phyloP scores from a whole-genome alignment of 2,888 invertebrate species.

The Agriopis aurantiaria region DNA sequence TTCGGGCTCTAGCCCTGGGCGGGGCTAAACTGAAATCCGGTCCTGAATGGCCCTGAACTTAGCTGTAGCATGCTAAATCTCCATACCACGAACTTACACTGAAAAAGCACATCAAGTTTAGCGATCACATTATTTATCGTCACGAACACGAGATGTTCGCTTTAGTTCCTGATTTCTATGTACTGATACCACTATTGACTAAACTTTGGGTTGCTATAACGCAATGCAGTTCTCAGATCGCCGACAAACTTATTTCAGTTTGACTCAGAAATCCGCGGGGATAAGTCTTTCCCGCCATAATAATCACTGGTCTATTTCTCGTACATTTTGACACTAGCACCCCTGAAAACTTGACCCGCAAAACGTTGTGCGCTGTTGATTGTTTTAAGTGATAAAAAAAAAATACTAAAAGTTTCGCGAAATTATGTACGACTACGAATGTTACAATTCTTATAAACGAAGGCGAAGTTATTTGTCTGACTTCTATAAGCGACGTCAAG shows the following conservation, averaged over 20 bases:
- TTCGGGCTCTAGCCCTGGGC: background rate
- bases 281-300: background rate
- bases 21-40: background rate
- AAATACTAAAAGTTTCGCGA: constrained; percentile 8
- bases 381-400: background rate
- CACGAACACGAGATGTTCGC: constrained; percentile 21
- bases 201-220: constrained; percentile 17
- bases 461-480: constrained; percentile 6
- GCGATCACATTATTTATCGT: constrained; percentile 16
- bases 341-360: background rate
- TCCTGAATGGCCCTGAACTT: background rate
- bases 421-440: constrained; percentile 15
- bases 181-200: constrained; percentile 16
- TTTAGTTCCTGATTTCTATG: constrained; percentile 10
- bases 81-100: constrained; percentile 8
- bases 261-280: constrained; percentile 2
- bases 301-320: background rate
- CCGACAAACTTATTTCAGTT: constrained; percentile 2
- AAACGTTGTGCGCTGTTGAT: background rate
- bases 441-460: constrained; percentile 16
- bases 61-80: constrained; percentile 5
- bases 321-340: constrained; percentile 2
- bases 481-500: constrained; percentile 3
- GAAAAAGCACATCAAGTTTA: constrained; percentile 14
- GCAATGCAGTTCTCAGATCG: constrained; percentile 11